Base-by-base conservation (phyloP, 2,113 vertebrate species). In the Corythornis vintsioides region DNA sequence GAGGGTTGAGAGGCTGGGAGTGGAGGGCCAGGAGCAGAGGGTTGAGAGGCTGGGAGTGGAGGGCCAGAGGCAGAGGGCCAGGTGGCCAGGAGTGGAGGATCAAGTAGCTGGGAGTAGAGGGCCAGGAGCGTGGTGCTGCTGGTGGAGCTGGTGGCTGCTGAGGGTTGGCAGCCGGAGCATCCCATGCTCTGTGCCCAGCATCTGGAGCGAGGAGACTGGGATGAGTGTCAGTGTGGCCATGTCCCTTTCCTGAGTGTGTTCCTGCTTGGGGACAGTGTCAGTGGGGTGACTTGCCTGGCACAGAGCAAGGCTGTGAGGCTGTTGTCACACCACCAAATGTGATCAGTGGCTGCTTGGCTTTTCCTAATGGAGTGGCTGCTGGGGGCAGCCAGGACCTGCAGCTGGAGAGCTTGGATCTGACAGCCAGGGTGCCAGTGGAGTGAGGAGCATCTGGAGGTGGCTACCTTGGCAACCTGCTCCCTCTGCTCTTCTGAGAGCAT, bases 151-250 rank as follows among this genome's bases (percentile, higher is more conserved):
- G 52, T 5, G 60, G 52, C 87, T 17, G 85, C 87, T 28, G 83
- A 80, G 91, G 94, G 94, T 47, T 88, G 79, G 79, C 7, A 13
- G 59, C 0, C 1, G 56, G 70, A 52, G 57, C 31, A 9, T 65
- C 80, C 87, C 22, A 3, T 9, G 0, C 31, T 90, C 86, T 38
- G 0, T 0, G 2, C 56, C 76, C 2, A 0, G 74, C 0, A 0
- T 69, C 90, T 59, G 84, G 42, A 66, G 79, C 7, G 57, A 87
- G 38, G 84, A 70, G 55, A 19, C 66, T 1, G 0, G 48, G n/a
- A 45, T 59, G 52, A 81, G 63, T 66, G 73, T 89, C 67, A 16
- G 7, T 57, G 61, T 74, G 74, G 69, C 48, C 17, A 26, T n/a
- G 42, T 67, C 55, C 78, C 42, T 53, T 87, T 59, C 35, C 43